These are phyloP conservation scores for Cygnus olor DNA, from an alignment of 2,797 vertebrate genomes.

Conservation along the genomic window DNA sequence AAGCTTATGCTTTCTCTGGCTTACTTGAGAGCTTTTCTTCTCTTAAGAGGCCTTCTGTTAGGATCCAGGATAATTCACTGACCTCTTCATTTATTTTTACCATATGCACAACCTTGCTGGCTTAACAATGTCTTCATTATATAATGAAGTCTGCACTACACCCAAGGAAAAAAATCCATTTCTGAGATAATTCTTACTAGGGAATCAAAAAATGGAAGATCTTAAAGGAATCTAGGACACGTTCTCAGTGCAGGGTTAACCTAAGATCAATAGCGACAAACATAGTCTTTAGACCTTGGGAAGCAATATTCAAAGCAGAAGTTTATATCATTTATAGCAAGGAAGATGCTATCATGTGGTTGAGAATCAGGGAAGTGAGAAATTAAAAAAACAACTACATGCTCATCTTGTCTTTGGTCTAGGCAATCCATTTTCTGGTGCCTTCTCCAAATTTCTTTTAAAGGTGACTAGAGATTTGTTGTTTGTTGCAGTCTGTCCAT, in stretches of 20 bases:
- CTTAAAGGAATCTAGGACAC: not conserved
- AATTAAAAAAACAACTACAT: not conserved
- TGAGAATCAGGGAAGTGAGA: not conserved
- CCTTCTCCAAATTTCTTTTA: not conserved
- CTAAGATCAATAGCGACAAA: not conserved
- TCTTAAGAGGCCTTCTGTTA: not conserved
- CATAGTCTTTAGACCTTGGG: not conserved
- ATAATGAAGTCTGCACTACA: not conserved
- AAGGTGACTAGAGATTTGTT: not conserved
- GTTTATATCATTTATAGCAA: constrained; percentile 26
- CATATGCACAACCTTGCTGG: not conserved
- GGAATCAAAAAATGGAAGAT: not conserved
- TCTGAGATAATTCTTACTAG: not conserved
- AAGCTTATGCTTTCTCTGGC: not conserved
- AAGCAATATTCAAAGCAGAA: constrained; percentile 24
- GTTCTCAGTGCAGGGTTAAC: not conserved
- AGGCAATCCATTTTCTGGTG: not conserved
- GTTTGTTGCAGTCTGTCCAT: not conserved
- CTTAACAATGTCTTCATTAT: not conserved
- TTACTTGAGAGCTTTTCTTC: not conserved
- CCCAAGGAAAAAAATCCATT: not conserved
- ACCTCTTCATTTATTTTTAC: not conserved
- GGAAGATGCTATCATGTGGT: constrained; percentile 42
- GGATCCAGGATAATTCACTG: not conserved
- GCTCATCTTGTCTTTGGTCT: not conserved